Base-by-base conservation (phyloP, 2,888 invertebrate genomes). In the Oxycera nigricornis region DNA sequence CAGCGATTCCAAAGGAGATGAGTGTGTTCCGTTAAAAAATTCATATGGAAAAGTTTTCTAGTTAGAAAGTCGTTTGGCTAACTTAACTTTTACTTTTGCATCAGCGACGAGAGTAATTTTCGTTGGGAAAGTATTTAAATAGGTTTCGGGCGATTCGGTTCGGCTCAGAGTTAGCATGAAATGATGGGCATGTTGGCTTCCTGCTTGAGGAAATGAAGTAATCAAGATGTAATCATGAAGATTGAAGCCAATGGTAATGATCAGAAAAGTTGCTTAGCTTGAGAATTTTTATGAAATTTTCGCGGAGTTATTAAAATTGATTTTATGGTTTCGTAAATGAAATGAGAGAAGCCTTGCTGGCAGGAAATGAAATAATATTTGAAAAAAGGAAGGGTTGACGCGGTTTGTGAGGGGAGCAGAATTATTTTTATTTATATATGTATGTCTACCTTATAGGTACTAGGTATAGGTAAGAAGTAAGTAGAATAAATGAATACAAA, bases 1-100 rank as follows among this genome's bases (percentile, higher is more conserved):
- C 46, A 11, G 17, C 9, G 22, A 55, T 3, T 55, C 11, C 24
- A 24, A 55, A 55, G 22, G 52, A 55, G 52, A 55, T 55, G 52
- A 55, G 4, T 55, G 17, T 20, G 46, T 14, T 46, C 46, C 3
- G 22, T 7, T 20, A 24, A 55, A 55, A 55, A 55, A 55, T 55
- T 55, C 52, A 55, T 55, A n/a, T 55, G 24, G 24, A 55, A 55
- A 55, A 55, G 3, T 55, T 55, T 55, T 55, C 52, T 55, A 55
- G 22, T 55, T 24, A 55, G 9, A 55, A 55, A 55, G 52, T 55
- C 52, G 52, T 3, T 55, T 24, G 17, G 11, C 24, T 55, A 3
- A 55, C n/a, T 22, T 24, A 24, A 55, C 52, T 55, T 55, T 55
- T 55, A 55, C 52, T 55, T 55, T 22, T 22, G n/a, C 17, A 11